Percentiles rank a stretch among this genome's conserved stretches.
Conservation (phyloP, 2,888 invertebrate genomes). For the Orthosia gothica region DNA sequence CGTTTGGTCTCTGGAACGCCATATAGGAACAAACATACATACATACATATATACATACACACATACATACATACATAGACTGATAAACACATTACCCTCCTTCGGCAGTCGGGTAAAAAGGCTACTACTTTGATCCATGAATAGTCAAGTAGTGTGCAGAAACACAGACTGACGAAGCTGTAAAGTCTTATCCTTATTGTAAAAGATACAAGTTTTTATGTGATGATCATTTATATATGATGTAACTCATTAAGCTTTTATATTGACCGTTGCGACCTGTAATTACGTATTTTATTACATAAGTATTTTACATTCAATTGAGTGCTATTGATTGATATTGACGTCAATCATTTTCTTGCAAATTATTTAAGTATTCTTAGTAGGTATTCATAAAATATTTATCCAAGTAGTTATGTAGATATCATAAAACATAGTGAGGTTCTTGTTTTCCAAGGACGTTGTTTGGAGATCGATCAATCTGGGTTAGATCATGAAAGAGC, state of each 20-base stretch:
- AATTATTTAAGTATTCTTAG: neutral
- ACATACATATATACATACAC: too few species aligned
- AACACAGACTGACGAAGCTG: neutral
- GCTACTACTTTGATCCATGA: too few species aligned
- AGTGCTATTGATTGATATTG: slow-evolving; percentile 14
- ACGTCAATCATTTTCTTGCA: slow-evolving; percentile 18
- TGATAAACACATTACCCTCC: too few species aligned
- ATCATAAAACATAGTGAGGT: neutral
- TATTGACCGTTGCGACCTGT: slow-evolving; percentile 21
- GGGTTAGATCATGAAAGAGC: too few species aligned
- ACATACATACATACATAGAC: too few species aligned
- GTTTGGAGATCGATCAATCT: too few species aligned
- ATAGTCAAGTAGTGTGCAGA: neutral
- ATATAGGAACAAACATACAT: too few species aligned
- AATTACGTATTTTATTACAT: slow-evolving; percentile 29
- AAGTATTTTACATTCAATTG: neutral
- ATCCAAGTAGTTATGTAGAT: neutral
- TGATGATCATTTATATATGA: slow-evolving; percentile 3
- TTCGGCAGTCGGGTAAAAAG: too few species aligned
- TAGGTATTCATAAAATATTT: neutral
- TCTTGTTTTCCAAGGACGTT: too few species aligned
- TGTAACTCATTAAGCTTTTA: neutral
- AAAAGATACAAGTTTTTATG: neutral
- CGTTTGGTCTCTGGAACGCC: too few species aligned
- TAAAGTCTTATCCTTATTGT: neutral